Percentiles rank a stretch among this genome's conserved stretches.
Conservation (phyloP, 1,140 invertebrate genomes). For the Drosophila nebulosa region DNA sequence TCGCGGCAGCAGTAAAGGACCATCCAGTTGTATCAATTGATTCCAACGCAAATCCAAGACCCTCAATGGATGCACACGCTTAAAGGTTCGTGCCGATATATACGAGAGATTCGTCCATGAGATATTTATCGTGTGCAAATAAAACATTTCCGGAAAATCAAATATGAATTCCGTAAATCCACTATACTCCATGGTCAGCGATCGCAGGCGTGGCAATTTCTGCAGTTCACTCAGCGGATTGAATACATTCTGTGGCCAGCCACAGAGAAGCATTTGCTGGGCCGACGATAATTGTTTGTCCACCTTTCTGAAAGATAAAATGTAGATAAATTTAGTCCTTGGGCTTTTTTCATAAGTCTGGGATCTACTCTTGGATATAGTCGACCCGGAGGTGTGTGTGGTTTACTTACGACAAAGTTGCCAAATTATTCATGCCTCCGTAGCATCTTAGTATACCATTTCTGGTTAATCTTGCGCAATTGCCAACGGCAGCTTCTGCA, state of each 20-base stretch:
- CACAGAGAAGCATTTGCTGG: conserved; percentile 60
- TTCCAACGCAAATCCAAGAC: conserved; percentile 82
- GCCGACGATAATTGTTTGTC: conserved; percentile 1
- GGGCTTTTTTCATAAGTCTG: no score
- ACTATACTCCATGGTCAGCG: conserved; percentile 78
- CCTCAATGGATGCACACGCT: conserved; percentile 68
- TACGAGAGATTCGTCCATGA: conserved; percentile 80
- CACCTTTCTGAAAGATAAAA: conserved; percentile 9
- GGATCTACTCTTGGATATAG: no score
- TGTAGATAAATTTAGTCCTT: no score
- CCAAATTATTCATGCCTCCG: conserved; percentile 74
- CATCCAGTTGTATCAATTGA: conserved; percentile 76
- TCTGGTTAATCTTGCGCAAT: conserved; percentile 49
- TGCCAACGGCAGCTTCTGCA: conserved; percentile 60
- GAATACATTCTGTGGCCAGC: conserved; percentile 70
- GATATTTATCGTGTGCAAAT: conserved; percentile 81
- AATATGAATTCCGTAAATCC: conserved; percentile 72
- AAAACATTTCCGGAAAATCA: conserved; percentile 76
- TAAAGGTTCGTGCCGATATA: conserved; percentile 77
- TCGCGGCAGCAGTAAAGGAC: conserved; percentile 64
- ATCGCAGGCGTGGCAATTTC: conserved; percentile 67
- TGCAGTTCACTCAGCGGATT: conserved; percentile 63
- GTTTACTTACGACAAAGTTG: conserved; percentile 41
- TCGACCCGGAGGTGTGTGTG: no score
- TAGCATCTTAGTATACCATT: conserved; percentile 62